Base-by-base conservation (phyloP, 2,113 vertebrate genomes). In the Halcyon malimbica region DNA sequence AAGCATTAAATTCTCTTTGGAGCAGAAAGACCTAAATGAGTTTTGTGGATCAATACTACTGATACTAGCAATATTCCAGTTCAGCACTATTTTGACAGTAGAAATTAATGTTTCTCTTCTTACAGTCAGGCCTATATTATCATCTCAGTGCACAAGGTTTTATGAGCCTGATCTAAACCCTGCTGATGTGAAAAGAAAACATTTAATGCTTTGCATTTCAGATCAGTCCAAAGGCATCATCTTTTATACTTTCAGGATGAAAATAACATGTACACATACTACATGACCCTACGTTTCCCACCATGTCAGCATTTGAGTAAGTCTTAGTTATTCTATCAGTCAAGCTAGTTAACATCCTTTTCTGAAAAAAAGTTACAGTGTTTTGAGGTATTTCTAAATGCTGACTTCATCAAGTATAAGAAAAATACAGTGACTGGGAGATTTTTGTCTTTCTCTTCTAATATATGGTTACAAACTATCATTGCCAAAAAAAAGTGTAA, bases 1-100 rank as follows among this genome's bases (percentile, higher is more conserved):
- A 68, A 94, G 51, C 57, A 19, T 25, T 42, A 59, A 77, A 53
- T 13, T 48, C 39, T 57, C 62, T 54, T 39, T 57, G 26, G 60
- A 80, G 50, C 29, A 83, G 42, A 50, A 59, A 73, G 46, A 63
- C 42, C 83, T n/a, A n/a, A 67, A 57, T 0, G 0, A 85, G 24
- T 21, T 57, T 63, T 81, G 86, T 8, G 21, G 53, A 93, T 97
- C 91, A 83, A 95, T 95, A 65, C 14, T 5, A 85, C 68, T 74
- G 87, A 63, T 76, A 48, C 21, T 11, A 80, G 59, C 76, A 84
- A 42, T 70, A 95, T 54, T 89, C 73, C 79, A 60, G 25, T 76
- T 81, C 73, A 75, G 59, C 24, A 42, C 33, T 91, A 21, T 67
- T 85, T 86, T 92, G 75, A 91, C 82, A 95, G 44, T 10, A 63